Evolutionary conservation across 1,140 invertebrate species (phyloP).

Genomic region (Hypsibius dujardini): DNA sequence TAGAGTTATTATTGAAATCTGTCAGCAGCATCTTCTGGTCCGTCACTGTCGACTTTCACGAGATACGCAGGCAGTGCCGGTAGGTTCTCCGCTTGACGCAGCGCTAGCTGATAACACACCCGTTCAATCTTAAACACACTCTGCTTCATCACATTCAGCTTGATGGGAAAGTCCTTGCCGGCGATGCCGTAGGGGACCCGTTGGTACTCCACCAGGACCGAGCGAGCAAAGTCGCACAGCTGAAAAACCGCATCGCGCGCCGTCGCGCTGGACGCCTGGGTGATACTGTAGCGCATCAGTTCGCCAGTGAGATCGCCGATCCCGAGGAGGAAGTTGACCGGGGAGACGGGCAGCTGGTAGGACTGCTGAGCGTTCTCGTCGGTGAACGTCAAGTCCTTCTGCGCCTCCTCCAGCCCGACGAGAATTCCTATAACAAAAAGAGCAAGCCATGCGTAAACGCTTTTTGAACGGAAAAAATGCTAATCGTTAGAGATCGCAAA

Average conservation of each 20-base stretch:
- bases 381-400: slow-evolving; percentile 22
- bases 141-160: not conserved
- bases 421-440: no score
- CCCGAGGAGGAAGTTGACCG: slow-evolving; percentile 58
- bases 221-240: not conserved
- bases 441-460: no score
- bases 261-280: not conserved
- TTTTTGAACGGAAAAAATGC: no score
- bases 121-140: slow-evolving; percentile 15
- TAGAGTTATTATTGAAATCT: no score
- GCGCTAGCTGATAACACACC: slow-evolving; percentile 7
- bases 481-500: no score
- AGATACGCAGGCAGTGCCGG: not conserved
- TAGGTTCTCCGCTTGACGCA: slow-evolving; percentile 4
- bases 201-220: not conserved
- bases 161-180: not conserved
- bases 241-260: not conserved
- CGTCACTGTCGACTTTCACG: not conserved
- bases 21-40: no score
- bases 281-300: slow-evolving; percentile 70
- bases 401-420: not conserved
- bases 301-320: slow-evolving; percentile 72
- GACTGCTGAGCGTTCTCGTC: slow-evolving; percentile 18
- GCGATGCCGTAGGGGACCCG: not conserved
- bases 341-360: slow-evolving; percentile 39